A percentile compares a stretch with the other conserved stretches of the same genome.
These are phyloP conservation scores for Prunella fulvescens DNA, from an alignment of 2,113 vertebrate genomes.

Conservation along the genomic window DNA sequence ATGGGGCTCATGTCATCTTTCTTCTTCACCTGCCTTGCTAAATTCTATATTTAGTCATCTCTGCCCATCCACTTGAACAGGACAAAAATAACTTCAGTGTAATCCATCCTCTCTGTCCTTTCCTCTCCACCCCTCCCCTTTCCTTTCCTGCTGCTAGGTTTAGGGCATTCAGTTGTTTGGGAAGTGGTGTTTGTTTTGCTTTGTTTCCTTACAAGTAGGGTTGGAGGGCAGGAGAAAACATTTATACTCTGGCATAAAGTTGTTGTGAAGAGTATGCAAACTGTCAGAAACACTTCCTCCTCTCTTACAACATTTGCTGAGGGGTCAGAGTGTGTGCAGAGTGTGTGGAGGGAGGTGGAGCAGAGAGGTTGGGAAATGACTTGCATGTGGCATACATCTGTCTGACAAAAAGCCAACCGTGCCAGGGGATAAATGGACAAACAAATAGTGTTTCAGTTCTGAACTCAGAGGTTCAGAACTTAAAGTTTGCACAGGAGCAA, in stretches of 20 bases:
- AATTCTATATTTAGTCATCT: conserved; percentile 50
- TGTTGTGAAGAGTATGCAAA: conserved; percentile 6
- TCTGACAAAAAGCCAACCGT: conserved; percentile 48
- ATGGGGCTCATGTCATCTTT: background rate
- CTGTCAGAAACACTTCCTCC: conserved; percentile 46
- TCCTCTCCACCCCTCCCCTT: conserved; percentile 37
- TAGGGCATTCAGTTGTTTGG: conserved; percentile 26
- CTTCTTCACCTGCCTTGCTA: conserved; percentile 54
- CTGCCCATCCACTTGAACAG: conserved; percentile 28
- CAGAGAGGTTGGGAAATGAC: conserved; percentile 47
- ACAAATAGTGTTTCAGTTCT: conserved; percentile 23
- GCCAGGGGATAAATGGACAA: conserved; percentile 51
- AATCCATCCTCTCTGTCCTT: conserved; percentile 47
- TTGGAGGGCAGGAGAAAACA: background rate
- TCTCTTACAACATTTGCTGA: background rate
- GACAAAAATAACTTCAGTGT: conserved; percentile 56
- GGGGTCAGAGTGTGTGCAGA: conserved; percentile 38
- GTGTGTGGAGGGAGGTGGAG: conserved; percentile 40
- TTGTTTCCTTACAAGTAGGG: background rate
- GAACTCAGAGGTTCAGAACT: conserved; percentile 14
- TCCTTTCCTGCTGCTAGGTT: conserved; percentile 25
- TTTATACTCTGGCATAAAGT: conserved; percentile 22
- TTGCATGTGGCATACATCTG: conserved; percentile 53
- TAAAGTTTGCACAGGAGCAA: conserved; percentile 2
- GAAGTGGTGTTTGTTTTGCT: conserved; percentile 30